These are phyloP conservation scores for human DNA, from an alignment of 2,113 vertebrate species.

Conservation along the genomic window GRCh38 chr17:54060001-54060500, in stretches of 20 bases:
- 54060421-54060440: neutral
- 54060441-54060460: neutral
- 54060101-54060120: neutral
- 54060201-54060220: neutral
- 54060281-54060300: neutral
- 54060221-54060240: neutral
- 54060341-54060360: neutral
- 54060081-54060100: neutral
- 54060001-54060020: neutral
- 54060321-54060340: neutral
- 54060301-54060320: neutral
- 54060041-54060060: neutral
- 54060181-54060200: neutral
- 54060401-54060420: neutral
- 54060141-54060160: neutral
- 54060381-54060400: neutral
- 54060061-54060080: neutral
- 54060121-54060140: neutral
- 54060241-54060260: neutral
- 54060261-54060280: neutral
- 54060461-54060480: neutral
- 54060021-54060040: neutral
- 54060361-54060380: neutral
- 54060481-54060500: neutral
- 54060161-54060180: neutral